These are phyloP conservation scores for Anguilla obscura DNA, from an alignment of 2,797 vertebrate genomes.

Conservation along the genomic window DNA sequence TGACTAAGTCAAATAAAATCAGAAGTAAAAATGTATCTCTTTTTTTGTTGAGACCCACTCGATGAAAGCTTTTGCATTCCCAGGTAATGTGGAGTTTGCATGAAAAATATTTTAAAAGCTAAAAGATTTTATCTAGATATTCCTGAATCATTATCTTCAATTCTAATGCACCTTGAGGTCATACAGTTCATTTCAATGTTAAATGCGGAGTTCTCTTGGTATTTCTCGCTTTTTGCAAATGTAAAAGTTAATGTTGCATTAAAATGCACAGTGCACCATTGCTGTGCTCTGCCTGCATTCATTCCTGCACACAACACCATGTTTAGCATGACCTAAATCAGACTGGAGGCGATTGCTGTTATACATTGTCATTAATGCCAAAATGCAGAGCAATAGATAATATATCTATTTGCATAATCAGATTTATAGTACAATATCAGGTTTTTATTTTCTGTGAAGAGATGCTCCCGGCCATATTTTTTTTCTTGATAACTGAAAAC, in stretches of 20 bases:
- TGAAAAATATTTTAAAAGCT: not conserved
- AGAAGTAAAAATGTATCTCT: not conserved
- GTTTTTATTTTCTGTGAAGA: not conserved
- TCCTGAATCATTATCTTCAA: not conserved
- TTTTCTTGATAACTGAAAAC: not conserved
- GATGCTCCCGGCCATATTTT: not conserved
- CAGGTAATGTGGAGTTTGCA: not conserved
- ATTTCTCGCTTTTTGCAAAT: not conserved
- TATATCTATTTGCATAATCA: not conserved
- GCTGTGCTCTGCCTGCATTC: not conserved
- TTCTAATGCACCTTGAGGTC: not conserved
- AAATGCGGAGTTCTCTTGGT: not conserved
- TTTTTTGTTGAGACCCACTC: not conserved
- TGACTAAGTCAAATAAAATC: no score
- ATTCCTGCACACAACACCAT: not conserved
- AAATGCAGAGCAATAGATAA: not conserved
- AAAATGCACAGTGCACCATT: not conserved
- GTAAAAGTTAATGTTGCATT: not conserved
- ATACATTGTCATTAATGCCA: not conserved
- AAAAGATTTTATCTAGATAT: not conserved
- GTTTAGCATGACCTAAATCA: not conserved
- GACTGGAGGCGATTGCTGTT: not conserved
- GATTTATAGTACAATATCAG: not conserved
- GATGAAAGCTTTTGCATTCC: not conserved
- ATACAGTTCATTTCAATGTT: not conserved